phyloP scores from a whole-genome alignment of 2,797 vertebrate genomes.

The Emys orbicularis region DNA sequence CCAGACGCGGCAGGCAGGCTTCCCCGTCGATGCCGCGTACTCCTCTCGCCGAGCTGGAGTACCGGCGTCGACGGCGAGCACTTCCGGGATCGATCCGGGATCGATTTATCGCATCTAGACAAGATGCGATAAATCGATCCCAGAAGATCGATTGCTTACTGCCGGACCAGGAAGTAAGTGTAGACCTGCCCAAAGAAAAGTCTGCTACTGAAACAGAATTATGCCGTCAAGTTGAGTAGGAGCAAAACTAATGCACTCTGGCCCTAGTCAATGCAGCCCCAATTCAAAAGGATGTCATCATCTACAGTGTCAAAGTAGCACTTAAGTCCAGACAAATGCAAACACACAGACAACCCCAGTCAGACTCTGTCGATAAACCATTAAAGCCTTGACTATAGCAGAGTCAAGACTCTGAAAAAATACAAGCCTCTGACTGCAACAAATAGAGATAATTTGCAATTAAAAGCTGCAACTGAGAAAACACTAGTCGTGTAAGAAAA shows the following conservation, averaged over 20 bases:
- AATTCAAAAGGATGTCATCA: not conserved
- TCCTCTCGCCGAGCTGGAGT: too few species aligned
- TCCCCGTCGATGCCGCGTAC: too few species aligned
- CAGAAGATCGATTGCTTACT: too few species aligned
- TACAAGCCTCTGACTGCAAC: not conserved
- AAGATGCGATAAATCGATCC: too few species aligned
- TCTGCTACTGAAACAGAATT: not conserved
- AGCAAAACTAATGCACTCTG: accelerated
- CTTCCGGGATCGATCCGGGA: too few species aligned
- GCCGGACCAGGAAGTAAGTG: too few species aligned
- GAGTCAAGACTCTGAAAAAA: not conserved
- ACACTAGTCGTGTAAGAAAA: conserved; percentile 7
- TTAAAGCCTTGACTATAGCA: not conserved
- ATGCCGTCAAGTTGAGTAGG: accelerated
- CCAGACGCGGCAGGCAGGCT: too few species aligned
- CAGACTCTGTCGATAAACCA: accelerated
- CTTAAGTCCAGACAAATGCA: not conserved
- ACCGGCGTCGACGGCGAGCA: too few species aligned
- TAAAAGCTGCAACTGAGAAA: conserved; percentile 38
- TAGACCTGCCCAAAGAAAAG: too few species aligned
- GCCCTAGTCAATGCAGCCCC: not conserved
- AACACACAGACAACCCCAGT: not conserved
- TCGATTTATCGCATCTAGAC: too few species aligned
- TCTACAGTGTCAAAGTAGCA: not conserved
- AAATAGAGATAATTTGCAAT: not conserved